Evolutionary conservation across 2,113 vertebrate genomes (phyloP).

Genomic region (Cyanoderma ruficeps): DNA sequence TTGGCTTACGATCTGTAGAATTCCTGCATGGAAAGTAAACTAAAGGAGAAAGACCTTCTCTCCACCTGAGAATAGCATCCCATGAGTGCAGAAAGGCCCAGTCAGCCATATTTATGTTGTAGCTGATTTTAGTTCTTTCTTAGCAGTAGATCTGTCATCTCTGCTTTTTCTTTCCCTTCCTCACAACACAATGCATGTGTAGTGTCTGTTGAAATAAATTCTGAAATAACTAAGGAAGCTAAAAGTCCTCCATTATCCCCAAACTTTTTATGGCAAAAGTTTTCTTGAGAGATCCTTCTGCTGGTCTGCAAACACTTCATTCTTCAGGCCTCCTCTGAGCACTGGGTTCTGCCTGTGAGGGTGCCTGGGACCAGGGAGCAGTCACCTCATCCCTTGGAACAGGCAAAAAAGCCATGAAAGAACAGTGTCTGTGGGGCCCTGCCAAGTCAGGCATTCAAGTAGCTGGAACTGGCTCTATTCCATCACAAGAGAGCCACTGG

Average conservation of each 20-base stretch:
- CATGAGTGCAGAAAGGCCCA: not conserved
- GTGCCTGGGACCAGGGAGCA: not conserved
- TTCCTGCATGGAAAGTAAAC: not conserved
- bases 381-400: not conserved
- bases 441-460: not conserved
- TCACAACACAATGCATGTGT: not conserved
- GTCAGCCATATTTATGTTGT: not conserved
- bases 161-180: not conserved
- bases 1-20: not conserved
- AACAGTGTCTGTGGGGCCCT: not conserved
- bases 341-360: not conserved
- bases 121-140: not conserved
- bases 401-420: not conserved
- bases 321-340: not conserved
- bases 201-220: not conserved
- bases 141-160: not conserved
- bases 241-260: not conserved
- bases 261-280: not conserved
- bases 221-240: not conserved
- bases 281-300: not conserved
- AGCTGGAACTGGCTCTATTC: not conserved
- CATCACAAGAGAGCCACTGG: not conserved
- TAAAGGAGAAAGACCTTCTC: not conserved
- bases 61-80: not conserved
- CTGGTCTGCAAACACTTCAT: not conserved